These are phyloP conservation scores for Zaprionus camerounensis DNA, from an alignment of 1,140 invertebrate genomes.

Conservation along the genomic window DNA sequence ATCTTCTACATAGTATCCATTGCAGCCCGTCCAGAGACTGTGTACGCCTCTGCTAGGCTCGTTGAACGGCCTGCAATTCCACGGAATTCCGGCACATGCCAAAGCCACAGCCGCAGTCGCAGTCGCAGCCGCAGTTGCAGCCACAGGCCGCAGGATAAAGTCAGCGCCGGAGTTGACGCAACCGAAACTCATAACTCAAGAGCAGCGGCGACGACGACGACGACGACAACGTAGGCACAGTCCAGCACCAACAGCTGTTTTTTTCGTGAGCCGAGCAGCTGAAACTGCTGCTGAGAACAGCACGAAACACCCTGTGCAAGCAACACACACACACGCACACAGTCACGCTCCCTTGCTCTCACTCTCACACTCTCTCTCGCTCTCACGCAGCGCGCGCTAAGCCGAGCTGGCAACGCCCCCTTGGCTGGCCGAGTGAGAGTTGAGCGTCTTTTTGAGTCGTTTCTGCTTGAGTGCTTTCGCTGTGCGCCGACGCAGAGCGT, in stretches of 20 bases:
- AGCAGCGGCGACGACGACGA: not conserved
- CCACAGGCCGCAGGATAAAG: constrained; percentile 23
- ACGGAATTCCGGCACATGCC: constrained; percentile 51
- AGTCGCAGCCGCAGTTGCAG: not conserved
- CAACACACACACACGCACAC: constrained; percentile 9
- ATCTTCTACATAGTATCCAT: not conserved
- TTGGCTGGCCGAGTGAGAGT: constrained; percentile 45
- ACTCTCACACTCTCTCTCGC: not conserved
- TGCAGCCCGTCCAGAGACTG: not conserved
- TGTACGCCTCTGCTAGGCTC: not conserved
- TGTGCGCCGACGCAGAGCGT: constrained; percentile 62
- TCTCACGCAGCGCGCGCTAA: constrained; percentile 1
- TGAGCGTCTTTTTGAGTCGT: constrained; percentile 48
- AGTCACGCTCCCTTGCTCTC: constrained; percentile 1
- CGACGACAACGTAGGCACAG: not conserved
- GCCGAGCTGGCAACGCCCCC: constrained; percentile 56
- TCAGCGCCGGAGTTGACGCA: constrained; percentile 1
- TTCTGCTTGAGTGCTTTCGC: constrained; percentile 41
- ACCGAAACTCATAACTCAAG: constrained; percentile 68
- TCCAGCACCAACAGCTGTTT: constrained; percentile 67
- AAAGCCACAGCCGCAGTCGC: constrained; percentile 10
- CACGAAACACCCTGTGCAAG: not conserved
- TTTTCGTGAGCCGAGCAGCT: constrained; percentile 59
- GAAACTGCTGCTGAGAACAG: constrained; percentile 34
- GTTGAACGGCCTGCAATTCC: constrained; percentile 13